Base-by-base conservation (phyloP, 2,113 vertebrate genomes). In the Semnornis frantzii region DNA sequence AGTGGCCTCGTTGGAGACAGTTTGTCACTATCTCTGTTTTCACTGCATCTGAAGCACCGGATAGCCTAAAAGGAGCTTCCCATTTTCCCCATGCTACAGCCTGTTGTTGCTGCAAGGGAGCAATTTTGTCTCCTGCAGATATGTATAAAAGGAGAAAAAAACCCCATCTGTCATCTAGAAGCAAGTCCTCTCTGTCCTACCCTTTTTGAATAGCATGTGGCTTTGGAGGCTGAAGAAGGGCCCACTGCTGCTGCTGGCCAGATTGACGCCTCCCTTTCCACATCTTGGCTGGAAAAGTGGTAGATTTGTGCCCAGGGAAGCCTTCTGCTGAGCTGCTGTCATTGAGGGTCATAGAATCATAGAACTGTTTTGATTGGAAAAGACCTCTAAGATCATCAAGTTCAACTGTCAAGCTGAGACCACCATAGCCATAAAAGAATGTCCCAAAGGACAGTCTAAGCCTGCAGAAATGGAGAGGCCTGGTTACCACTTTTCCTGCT, bases 211-310 rank as follows among this genome's bases (percentile, higher is more conserved):
- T 11, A 63, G 42, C 60, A 30, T 10, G 0, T 17, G 13, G 25
- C 19, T 54, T 8, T 25, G 42, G 27, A 75, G 44, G 14, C 5
- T 9, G 39, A 72, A 52, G 79, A 57, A 50, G 50, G 19, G 12
- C 15, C 3, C 0, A 0, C 30, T 48, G n/a, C 16, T 73, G 60
- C 20, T 62, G 42, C 39, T 50, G n/a, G 50, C 11, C 50, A 62
- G 46, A 18, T 42, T 62, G 73, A 58, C 58, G 30, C 15, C 6
- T 34, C 21, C 15, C 5, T 12, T 64, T 79, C 37, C 39, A 16
- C 24, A 52, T 50, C 27, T 9, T 44, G 15, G 33, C 66, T 50
- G 39, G 25, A 48, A 23, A 72, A 74, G 34, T 7, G 13, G 25
- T 34, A 33, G 19, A 31, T 81, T 60, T 75, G 58, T 37, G 31